Base-by-base conservation (phyloP, 2,113 vertebrate genomes). In the Syngnathus scovelli region DNA sequence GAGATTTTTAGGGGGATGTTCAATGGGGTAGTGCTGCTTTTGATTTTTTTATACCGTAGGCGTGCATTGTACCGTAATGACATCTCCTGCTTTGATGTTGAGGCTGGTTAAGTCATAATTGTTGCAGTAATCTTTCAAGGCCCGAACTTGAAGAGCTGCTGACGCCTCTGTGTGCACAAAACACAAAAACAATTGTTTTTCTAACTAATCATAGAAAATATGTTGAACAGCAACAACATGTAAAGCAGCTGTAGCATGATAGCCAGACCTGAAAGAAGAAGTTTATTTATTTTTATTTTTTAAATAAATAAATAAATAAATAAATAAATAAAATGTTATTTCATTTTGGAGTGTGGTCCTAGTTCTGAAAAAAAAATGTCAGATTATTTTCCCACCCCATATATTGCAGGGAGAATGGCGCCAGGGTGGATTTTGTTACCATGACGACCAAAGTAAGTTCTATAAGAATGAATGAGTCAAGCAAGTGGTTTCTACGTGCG, bases 111-210 rank as follows among this genome's bases (percentile, higher is more conserved):
- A 89, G 90, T 96, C 94, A 0, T 98, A 96, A 78, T 96, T 97
- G 93, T 97, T 98, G 91, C 94, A 96, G 64, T 98, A 98, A 70
- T 99, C 97, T 85, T 97, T 97, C 71, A 96, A 85, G 0, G 96
- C 96, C 27, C 96, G 91, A 68, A 99, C 96, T 88, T 98, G 97
- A 87, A 99, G 93, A 21, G 96, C 96, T 0, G 95, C 94, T 0
- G 97, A 98, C 0, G 97, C 96, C 5, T 99, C 97, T 99, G 86
- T 61, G 19, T 33, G 27, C 27, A 33, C 27, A 33, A 2, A 62
- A 44, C 21, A 44, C 21, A 51, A 65, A 58, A 58, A 36, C 52
- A 27, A 3, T 21, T 4, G 18, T 19, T 49, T 51, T 15, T 46
- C 5, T 5, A 4, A 46, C 44, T 16, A 12, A 12, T 19, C n/a